phyloP scores from a whole-genome alignment of 2,797 vertebrate species.

The Chaetophractus vellerosus region DNA sequence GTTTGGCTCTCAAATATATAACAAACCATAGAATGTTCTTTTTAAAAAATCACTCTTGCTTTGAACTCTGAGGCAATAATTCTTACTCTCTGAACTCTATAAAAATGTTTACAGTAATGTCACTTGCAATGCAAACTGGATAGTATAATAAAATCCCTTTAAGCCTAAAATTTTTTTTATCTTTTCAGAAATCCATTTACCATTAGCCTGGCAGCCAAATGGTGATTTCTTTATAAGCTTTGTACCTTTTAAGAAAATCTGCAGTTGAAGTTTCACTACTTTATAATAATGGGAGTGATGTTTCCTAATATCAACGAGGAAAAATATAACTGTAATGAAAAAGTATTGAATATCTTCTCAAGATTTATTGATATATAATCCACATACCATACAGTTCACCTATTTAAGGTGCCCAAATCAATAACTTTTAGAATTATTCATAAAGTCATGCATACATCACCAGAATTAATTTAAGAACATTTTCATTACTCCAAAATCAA shows the following conservation, averaged over 20 bases:
- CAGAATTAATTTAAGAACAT: no score
- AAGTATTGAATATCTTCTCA: background rate
- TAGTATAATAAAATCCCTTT: background rate
- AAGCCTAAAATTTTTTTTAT: background rate
- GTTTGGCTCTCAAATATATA: background rate
- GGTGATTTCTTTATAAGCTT: background rate
- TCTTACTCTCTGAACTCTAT: background rate
- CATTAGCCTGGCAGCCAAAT: background rate
- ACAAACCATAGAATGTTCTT: background rate
- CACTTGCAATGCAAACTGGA: background rate
- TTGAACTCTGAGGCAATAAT: background rate
- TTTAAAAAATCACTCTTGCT: background rate
- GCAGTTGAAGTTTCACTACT: background rate
- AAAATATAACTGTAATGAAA: background rate
- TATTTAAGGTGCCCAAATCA: no score
- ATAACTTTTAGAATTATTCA: no score
- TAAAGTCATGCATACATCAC: no score
- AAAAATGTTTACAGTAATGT: background rate
- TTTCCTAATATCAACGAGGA: background rate
- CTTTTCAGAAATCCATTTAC: conserved; percentile 1
- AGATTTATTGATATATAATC: background rate
- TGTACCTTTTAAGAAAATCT: background rate
- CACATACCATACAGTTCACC: no score
- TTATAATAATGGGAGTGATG: conserved; percentile 15
- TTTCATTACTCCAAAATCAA: no score